Evolutionary conservation across 2,113 vertebrate species (phyloP), one percentile per base, ranked within the genome.

Genomic region (Nanorana parkeri): DNA sequence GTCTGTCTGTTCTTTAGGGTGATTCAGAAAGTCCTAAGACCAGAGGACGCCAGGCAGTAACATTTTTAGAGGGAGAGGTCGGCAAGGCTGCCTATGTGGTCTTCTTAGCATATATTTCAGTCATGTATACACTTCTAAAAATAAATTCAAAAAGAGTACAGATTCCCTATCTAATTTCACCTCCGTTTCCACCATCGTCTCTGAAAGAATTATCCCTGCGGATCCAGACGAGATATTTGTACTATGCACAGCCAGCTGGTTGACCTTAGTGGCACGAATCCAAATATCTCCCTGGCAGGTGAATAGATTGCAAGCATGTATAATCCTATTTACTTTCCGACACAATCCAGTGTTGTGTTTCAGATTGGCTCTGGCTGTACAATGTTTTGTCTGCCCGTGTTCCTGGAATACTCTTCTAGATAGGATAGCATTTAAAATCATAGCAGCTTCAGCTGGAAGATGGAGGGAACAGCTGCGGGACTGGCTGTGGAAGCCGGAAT

Each of bases 281-380:
- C 72, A 75, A 41, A 61, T 5, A n/a, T 61, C 55, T 61, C 72
- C 55, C 54, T 72, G 68, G 68, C 41, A 16, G 51, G 21, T 54
- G 21, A 47, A 47, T 47, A 19, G 68, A 28, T 21, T 28, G 68
- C 10, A 17, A 26, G 8, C 68, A 55, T 19, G 51, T 55, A 20
- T 72, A 72, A 72, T 72, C 68, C 68, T 56, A 73, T 73, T 73
- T 73, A 58, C 24, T 58, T 32, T 58, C 54, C 29, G n/a, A 58
- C 19, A 58, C 71, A 74, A 74, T 74, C 54, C 36, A 41, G 72
- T n/a, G 3, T 75, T 61, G 5, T 61, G 54, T 75, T 75, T 61
- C 72, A 61, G 15, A 20, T 21, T 75, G 72, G 72, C 72, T 61
- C 55, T 56, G 28, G n/a, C 54, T 74, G n/a, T 58, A 74, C 2